Conservation (phyloP, 2,113 vertebrate genomes). For the Hemicordylus capensis region DNA sequence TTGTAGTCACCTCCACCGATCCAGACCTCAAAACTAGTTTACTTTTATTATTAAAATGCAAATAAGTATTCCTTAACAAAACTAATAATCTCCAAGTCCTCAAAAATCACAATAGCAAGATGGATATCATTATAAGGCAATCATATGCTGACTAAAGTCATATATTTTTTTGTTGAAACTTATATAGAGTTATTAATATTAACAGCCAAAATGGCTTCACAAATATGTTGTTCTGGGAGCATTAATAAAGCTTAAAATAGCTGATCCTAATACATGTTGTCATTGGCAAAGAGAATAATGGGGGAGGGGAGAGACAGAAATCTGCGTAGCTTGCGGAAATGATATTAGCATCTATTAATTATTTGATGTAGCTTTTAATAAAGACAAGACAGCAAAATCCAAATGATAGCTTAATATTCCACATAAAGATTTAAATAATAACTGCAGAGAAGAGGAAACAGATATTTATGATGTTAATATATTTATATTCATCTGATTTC, state of each 20-base stretch:
- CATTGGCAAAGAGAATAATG: conserved; percentile 45
- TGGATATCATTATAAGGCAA: conserved; percentile 28
- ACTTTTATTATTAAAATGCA: conserved; percentile 65
- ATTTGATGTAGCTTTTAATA: conserved; percentile 16
- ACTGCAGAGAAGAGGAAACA: background rate
- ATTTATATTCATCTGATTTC: background rate
- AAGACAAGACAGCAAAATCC: background rate
- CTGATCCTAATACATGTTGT: conserved; percentile 25
- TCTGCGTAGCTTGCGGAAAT: conserved; percentile 37
- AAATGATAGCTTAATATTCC: background rate
- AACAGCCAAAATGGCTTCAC: background rate
- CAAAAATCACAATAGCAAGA: conserved; percentile 51
- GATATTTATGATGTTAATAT: background rate
- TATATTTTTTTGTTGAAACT: background rate
- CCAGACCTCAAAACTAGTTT: conserved; percentile 41
- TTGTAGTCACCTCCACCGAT: conserved; percentile 46
- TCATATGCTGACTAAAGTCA: conserved; percentile 33
- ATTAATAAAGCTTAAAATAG: conserved; percentile 31
- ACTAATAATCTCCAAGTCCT: conserved; percentile 24
- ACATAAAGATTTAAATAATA: conserved; percentile 2
- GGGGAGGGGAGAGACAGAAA: conserved; percentile 16
- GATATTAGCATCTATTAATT: conserved; percentile 36
- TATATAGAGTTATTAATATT: background rate
- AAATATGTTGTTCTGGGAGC: conserved; percentile 26
- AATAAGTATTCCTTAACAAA: conserved; percentile 59